These are phyloP conservation scores for Telmatherina bonti DNA, from an alignment of 2,797 vertebrate species.

Conservation along the genomic window DNA sequence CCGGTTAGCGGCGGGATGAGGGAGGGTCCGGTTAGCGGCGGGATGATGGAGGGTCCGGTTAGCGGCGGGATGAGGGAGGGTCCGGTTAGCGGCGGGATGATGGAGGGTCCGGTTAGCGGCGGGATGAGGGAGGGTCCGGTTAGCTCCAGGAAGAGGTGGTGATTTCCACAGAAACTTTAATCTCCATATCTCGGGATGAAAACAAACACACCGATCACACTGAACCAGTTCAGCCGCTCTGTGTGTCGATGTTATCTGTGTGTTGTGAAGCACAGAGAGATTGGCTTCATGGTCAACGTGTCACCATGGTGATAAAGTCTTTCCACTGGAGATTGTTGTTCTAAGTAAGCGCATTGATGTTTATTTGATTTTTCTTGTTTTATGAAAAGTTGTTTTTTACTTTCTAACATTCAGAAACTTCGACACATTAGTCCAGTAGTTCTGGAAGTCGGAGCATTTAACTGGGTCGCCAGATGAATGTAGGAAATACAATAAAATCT, in stretches of 20 bases:
- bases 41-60: no score
- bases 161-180: not conserved
- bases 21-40: no score
- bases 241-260: slow-evolving; percentile 1
- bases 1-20: no score
- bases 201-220: slow-evolving; percentile 17
- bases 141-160: no score
- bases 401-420: not conserved
- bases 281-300: not conserved
- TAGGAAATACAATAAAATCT: no score
- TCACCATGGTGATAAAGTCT: not conserved
- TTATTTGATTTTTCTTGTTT: not conserved
- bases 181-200: slow-evolving; percentile 10
- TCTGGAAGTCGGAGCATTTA: no score
- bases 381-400: no score
- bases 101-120: no score
- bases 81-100: no score
- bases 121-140: no score
- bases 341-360: not conserved
- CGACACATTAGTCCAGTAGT: not conserved
- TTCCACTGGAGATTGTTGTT: not conserved
- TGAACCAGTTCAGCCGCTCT: not conserved
- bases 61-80: no score
- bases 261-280: not conserved
- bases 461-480: no score